Evolutionary conservation across 2,888 invertebrate genomes (phyloP).

Genomic region (Amiota minor): DNA sequence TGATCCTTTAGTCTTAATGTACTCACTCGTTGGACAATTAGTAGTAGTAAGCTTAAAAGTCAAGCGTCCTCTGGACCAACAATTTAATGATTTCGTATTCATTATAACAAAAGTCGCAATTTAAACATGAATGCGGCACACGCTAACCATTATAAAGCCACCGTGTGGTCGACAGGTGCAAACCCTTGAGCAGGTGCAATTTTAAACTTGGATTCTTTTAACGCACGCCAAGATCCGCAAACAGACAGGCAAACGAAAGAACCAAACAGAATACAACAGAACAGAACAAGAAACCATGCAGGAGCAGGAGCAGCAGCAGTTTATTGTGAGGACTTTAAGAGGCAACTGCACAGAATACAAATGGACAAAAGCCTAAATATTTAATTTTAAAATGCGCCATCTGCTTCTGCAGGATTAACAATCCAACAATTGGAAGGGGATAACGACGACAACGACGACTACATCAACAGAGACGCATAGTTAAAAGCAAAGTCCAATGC

Average conservation of each 20-base stretch:
- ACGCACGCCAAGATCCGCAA: background rate
- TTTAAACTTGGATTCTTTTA: background rate
- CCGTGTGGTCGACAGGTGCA: background rate
- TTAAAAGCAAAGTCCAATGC: background rate
- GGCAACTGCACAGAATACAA: background rate
- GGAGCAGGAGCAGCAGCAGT: background rate
- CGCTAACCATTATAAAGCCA: too few species aligned
- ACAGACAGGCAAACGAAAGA: background rate
- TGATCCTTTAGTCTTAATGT: too few species aligned
- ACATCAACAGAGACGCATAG: background rate
- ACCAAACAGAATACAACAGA: too few species aligned
- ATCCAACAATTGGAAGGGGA: background rate
- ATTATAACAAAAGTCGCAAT: too few species aligned
- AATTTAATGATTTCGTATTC: too few species aligned
- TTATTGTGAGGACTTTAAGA: conserved; percentile 3
- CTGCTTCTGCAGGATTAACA: background rate
- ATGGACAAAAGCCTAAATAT: conserved; percentile 7
- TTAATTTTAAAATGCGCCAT: conserved; percentile 8
- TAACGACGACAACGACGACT: background rate
- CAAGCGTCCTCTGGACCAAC: too few species aligned
- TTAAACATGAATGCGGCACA: too few species aligned
- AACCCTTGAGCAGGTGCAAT: background rate
- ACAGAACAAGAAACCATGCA: background rate
- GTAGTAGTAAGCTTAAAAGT: too few species aligned
- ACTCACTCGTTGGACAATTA: too few species aligned